Evolutionary conservation across 2,888 invertebrate genomes (phyloP), one percentile per base, ranked within the genome.

Genomic region (Apamea monoglypha): DNA sequence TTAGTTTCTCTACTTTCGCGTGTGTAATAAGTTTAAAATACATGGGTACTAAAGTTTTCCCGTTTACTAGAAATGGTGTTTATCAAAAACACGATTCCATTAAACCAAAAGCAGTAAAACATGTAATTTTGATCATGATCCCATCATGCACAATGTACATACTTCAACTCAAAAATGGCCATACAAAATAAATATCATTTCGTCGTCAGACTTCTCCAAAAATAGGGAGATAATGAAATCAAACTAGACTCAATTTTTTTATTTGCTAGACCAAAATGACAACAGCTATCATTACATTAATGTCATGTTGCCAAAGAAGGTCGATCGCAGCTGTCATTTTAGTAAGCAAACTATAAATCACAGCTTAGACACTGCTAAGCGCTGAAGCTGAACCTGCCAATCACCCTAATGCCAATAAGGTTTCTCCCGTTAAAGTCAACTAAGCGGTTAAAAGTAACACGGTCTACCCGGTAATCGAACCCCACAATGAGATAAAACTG

Each of bases 401-500:
- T 87, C 72, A 74, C 59, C 47, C 71, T 78, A 70, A 82, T 76
- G 77, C 84, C 82, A 78, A 76, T 80, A 77, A 84, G 47, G 72
- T 76, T 80, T 85, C 81, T 78, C 80, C 78, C 82, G 86, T 85
- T 85, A 82, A 87, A 83, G 80, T 81, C 75, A 81, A 83, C 79
- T 82, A 83, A 84, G 82, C 84, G 81, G 84, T 88, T 87, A 87
- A 88, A 89, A 88, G 90, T 88, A 85, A 90, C 83, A 90, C 82
- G 81, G 85, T 81, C 74, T 85, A 81, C 70, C 86, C 86, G 63
- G 89, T 89, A 90, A 90, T 88, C 90, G 85, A 90, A 90, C 84
- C 80, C 78, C 89, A 85, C 87, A 90, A 78, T 83, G 86, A 84
- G 87, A 89, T 90, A 89, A 92, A 91, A 91, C 92, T 90, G 92